phyloP scores from a whole-genome alignment of 2,888 invertebrate genomes.

The Eumacrocentrus americanus region DNA sequence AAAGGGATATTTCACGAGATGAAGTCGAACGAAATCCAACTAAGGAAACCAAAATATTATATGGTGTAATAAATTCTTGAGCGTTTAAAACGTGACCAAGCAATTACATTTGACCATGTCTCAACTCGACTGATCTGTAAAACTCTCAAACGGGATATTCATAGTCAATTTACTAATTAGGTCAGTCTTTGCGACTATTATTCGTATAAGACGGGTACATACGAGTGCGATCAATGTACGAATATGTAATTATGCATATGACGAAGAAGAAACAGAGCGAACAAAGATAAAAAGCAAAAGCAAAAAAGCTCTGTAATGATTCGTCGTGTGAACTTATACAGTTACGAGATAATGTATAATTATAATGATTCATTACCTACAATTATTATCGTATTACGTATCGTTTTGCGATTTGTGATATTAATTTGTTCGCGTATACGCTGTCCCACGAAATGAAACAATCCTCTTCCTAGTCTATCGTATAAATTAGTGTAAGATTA shows the following conservation, averaged over 20 bases:
- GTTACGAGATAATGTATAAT: conserved; percentile 34
- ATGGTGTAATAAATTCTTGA: conserved; percentile 3
- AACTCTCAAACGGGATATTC: conserved; percentile 57
- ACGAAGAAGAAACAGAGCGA: conserved; percentile 14
- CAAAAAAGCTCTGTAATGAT: conserved; percentile 6
- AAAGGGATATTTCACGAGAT: conserved; percentile 4
- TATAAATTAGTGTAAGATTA: conserved; percentile 30
- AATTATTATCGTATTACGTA: conserved; percentile 48
- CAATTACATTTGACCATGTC: conserved; percentile 42
- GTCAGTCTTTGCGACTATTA: conserved; percentile 44
- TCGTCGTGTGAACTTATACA: conserved; percentile 25
- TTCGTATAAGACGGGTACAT: conserved; percentile 38
- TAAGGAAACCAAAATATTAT: background rate
- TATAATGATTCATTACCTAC: conserved; percentile 25
- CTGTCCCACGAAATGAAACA: conserved; percentile 20
- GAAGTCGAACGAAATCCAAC: conserved; percentile 2
- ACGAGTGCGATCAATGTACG: conserved; percentile 31
- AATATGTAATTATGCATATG: conserved; percentile 35
- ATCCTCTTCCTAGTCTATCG: conserved; percentile 40
- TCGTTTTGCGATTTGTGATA: conserved; percentile 45
- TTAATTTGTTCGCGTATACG: conserved; percentile 35
- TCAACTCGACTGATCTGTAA: conserved; percentile 58
- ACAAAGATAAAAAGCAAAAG: conserved; percentile 19
- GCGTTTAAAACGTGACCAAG: conserved; percentile 15
- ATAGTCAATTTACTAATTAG: conserved; percentile 60